Evolutionary conservation across 1,140 invertebrate species (phyloP).

Genomic region (Drosophila biarmipes): DNA sequence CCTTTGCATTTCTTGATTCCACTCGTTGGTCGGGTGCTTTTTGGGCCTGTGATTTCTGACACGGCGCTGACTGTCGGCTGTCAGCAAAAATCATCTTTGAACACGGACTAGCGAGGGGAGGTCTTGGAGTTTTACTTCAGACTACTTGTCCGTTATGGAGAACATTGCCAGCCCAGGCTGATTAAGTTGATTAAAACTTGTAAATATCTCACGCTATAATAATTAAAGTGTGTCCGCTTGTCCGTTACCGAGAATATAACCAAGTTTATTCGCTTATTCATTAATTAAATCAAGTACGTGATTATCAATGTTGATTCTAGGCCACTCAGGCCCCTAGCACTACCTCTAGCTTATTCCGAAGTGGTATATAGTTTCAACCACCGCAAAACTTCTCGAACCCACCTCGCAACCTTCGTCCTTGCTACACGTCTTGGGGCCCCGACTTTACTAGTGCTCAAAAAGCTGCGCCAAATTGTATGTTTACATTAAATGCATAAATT

Average conservation of each 20-base stretch:
- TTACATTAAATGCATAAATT: constrained; percentile 82
- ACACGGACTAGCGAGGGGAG: constrained; percentile 51
- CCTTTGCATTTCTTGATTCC: constrained; percentile 42
- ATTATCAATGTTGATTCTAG: background rate
- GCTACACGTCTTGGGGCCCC: constrained; percentile 21
- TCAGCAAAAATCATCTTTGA: constrained; percentile 70
- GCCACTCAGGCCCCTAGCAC: too few relatives aligned
- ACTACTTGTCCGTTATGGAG: background rate
- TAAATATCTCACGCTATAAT: background rate
- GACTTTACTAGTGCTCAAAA: constrained; percentile 16
- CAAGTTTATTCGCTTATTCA: background rate
- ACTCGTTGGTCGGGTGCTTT: constrained; percentile 9
- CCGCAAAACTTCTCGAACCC: background rate
- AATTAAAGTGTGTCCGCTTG: background rate
- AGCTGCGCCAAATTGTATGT: constrained; percentile 66
- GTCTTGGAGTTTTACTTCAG: background rate
- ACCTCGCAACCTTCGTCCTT: constrained; percentile 8
- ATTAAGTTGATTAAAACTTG: background rate
- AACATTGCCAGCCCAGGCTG: too few relatives aligned
- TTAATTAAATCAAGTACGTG: background rate
- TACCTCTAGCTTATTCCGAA: too few relatives aligned
- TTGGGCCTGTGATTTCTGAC: constrained; percentile 58
- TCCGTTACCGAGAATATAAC: background rate
- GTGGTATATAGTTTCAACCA: too few relatives aligned
- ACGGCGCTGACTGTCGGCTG: constrained; percentile 66